phyloP scores from a whole-genome alignment of 2,888 invertebrate species.

The Eristalinus aeneus region DNA sequence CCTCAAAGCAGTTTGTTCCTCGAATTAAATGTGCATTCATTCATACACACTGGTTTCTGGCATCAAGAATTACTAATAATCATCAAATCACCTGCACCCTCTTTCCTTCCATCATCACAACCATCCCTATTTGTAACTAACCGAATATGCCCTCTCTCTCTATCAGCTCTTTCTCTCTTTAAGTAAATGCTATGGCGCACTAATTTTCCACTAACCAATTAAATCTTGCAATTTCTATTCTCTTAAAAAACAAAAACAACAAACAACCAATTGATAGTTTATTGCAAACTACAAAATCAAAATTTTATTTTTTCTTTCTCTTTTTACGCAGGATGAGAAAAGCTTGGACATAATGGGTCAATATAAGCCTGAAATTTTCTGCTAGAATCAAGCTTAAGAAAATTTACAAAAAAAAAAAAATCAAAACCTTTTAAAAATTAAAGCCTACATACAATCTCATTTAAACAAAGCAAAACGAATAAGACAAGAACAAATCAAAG shows the following conservation, averaged over 20 bases:
- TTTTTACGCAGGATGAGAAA: constrained; percentile 84
- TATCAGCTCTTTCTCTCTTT: constrained; percentile 21
- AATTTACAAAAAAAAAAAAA: constrained; percentile 55
- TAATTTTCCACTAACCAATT: constrained; percentile 62
- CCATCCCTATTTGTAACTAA: constrained; percentile 45
- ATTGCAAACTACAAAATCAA: constrained; percentile 46
- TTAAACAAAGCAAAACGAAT: constrained; percentile 44
- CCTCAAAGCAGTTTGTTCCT: not conserved
- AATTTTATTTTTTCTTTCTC: constrained; percentile 59
- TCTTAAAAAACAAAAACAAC: constrained; percentile 18
- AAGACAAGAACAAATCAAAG: constrained; percentile 51
- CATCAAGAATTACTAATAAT: not conserved
- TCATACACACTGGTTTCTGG: constrained; percentile 4
- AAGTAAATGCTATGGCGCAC: constrained; percentile 55
- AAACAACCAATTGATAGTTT: constrained; percentile 35
- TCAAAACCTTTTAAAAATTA: constrained; percentile 38
- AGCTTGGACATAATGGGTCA: constrained; percentile 90
- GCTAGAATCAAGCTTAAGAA: constrained; percentile 81
- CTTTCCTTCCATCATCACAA: not conserved
- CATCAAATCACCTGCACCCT: not conserved
- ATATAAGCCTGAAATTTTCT: constrained; percentile 91
- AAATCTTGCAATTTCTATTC: constrained; percentile 11
- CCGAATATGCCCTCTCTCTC: not conserved
- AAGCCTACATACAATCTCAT: constrained; percentile 68
- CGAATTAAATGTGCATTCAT: constrained; percentile 46